A percentile compares a stretch with the other conserved stretches of the same genome.
phyloP scores from a whole-genome alignment of 2,888 invertebrate species.

The Drosophila tanythrix region DNA sequence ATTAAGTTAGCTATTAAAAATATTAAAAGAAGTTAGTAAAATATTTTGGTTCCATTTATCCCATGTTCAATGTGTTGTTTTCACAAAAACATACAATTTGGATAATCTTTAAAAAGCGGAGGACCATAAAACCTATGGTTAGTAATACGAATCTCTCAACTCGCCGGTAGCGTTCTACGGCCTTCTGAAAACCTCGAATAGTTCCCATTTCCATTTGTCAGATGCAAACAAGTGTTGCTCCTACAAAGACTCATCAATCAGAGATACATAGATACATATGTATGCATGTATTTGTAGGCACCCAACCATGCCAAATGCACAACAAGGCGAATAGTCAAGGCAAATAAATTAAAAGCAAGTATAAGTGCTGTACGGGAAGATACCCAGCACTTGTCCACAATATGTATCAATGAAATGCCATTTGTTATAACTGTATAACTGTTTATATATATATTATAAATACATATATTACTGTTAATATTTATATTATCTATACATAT shows the following conservation, averaged over 20 bases:
- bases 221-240: conserved; percentile 50
- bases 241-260: conserved; percentile 45
- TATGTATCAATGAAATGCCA: not conserved
- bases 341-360: conserved; percentile 35
- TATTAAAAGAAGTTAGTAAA: no score
- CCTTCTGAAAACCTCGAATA: not conserved
- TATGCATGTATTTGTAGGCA: not conserved
- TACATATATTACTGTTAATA: not conserved
- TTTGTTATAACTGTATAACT: no score
- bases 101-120: not conserved
- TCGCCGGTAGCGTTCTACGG: not conserved
- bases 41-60: not conserved
- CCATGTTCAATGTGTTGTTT: not conserved
- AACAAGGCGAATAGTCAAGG: conserved; percentile 63
- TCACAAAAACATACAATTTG: not conserved
- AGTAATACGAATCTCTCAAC: not conserved
- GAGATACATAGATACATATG: conserved; percentile 11
- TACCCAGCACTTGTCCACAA: conserved; percentile 8
- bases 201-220: conserved; percentile 37
- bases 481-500: not conserved
- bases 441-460: not conserved
- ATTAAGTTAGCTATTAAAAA: no score
- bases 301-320: conserved; percentile 50
- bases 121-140: not conserved
- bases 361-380: not conserved